Evolutionary conservation across 1,140 invertebrate species (phyloP).

Genomic region (Papilio aristodemus): DNA sequence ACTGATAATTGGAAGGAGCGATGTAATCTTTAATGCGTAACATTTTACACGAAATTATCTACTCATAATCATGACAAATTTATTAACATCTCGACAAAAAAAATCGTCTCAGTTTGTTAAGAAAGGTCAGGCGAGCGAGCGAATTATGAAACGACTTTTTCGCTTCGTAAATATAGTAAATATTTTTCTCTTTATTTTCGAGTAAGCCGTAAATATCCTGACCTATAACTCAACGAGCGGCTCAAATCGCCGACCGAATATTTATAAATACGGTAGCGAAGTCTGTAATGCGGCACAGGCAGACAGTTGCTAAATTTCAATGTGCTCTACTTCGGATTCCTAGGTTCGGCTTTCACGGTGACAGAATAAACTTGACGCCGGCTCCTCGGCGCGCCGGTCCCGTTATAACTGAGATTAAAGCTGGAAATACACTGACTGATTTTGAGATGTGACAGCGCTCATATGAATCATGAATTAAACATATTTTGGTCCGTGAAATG

Average conservation of each 20-base stretch:
- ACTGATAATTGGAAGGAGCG: slow-evolving; percentile 16
- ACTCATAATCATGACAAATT: slow-evolving; percentile 21
- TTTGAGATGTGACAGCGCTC: slow-evolving; percentile 26
- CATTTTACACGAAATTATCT: slow-evolving; percentile 16
- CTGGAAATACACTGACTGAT: slow-evolving; percentile 33
- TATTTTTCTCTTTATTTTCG: slow-evolving; percentile 54
- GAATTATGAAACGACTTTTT: not conserved
- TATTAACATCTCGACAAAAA: slow-evolving; percentile 15
- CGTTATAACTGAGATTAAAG: slow-evolving; percentile 32
- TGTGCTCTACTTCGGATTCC: slow-evolving; percentile 72
- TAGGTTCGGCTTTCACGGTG: slow-evolving; percentile 64
- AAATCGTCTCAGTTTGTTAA: slow-evolving; percentile 8
- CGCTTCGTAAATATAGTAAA: slow-evolving; percentile 42
- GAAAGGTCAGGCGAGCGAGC: slow-evolving; percentile 16
- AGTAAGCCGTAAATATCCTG: slow-evolving; percentile 66
- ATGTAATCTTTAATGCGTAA: slow-evolving; percentile 17
- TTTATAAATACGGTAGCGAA: slow-evolving; percentile 76
- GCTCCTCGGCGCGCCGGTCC: slow-evolving; percentile 30
- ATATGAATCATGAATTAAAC: slow-evolving; percentile 34
- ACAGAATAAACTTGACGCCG: slow-evolving; percentile 53
- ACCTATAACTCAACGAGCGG: slow-evolving; percentile 68
- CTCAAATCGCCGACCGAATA: slow-evolving; percentile 68
- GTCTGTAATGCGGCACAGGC: slow-evolving; percentile 68
- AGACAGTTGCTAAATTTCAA: slow-evolving; percentile 79
- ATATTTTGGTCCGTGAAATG: slow-evolving; percentile 21